A percentile compares a stretch with the other conserved stretches of the same genome.
These are phyloP conservation scores for pig (Sus scrofa) DNA, from an alignment of 2,113 vertebrate species.

Conservation along the genomic window T2T-Sscrofa CM000818.6:116731001-116731500, in stretches of 20 bases:
- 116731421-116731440: neutral
- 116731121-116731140: neutral
- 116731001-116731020: neutral
- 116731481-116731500: neutral
- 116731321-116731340: neutral
- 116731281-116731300: neutral
- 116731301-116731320: neutral
- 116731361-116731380: neutral
- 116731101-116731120: neutral
- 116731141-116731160: neutral
- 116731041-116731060: neutral
- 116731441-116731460: neutral
- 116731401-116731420: too few species aligned
- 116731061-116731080: neutral
- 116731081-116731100: neutral
- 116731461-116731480: neutral
- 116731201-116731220: neutral
- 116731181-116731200: neutral
- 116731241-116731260: neutral
- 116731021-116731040: neutral
- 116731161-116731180: neutral
- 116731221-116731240: neutral
- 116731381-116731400: neutral
- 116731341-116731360: neutral
- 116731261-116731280: neutral